These are phyloP conservation scores for Siderastrea siderea DNA, from an alignment of 92 coral and sea anemone genomes.

Conservation along the genomic window DNA sequence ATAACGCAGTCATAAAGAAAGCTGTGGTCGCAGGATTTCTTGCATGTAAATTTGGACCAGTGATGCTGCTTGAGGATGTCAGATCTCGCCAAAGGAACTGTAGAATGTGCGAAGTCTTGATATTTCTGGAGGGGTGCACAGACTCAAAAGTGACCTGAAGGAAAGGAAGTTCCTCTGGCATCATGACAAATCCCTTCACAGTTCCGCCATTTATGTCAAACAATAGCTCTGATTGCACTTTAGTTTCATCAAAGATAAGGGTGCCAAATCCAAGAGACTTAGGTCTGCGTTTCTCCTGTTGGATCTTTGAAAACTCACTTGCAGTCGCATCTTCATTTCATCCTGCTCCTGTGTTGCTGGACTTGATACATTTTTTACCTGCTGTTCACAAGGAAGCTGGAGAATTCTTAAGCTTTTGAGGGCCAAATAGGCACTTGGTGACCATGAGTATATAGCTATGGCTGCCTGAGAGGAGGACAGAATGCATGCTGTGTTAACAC, in stretches of 20 bases:
- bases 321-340: background rate
- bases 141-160: constrained; percentile 41
- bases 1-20: constrained; percentile 31
- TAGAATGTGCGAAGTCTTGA: constrained; percentile 24
- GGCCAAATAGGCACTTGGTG: constrained; percentile 11
- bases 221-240: constrained; percentile 41
- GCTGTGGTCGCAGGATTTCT: constrained; percentile 38
- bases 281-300: background rate
- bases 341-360: background rate
- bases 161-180: constrained; percentile 54
- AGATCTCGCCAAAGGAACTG: constrained; percentile 50
- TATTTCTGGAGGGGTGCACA: background rate
- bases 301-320: background rate
- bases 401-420: constrained; percentile 1
- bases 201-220: constrained; percentile 31
- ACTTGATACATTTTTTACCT: background rate
- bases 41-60: constrained; percentile 49
- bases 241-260: constrained; percentile 53
- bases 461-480: background rate
- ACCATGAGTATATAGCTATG: constrained; percentile 5
- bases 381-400: constrained; percentile 1
- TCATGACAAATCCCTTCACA: constrained; percentile 57
- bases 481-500: too few species aligned
- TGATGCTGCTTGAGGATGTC: constrained; percentile 44
- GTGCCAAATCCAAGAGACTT: constrained; percentile 37